Conservation (phyloP, 2,888 invertebrate genomes). For the Dolichopus griseipennis region DNA sequence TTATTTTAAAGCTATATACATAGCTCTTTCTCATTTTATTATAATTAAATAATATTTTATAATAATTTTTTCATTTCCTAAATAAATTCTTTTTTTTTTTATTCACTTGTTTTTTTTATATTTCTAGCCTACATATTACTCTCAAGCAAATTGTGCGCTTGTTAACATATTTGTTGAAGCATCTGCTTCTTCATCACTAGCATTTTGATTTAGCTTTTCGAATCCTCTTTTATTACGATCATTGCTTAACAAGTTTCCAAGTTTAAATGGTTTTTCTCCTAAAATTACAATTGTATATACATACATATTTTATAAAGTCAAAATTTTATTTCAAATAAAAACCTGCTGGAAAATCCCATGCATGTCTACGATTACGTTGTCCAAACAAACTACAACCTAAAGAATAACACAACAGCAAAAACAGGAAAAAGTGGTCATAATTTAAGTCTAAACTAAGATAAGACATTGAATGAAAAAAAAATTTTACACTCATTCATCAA, state of each 20-base stretch:
- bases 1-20: too few species aligned
- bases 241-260: constrained; percentile 50
- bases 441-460: too few species aligned
- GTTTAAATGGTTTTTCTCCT: constrained; percentile 47
- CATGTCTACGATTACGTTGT: constrained; percentile 41
- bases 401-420: constrained; percentile 12
- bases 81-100: neutral
- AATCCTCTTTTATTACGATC: constrained; percentile 50
- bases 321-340: constrained; percentile 43
- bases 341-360: constrained; percentile 44
- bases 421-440: neutral
- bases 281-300: constrained; percentile 18
- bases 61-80: too few species aligned
- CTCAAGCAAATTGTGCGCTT: constrained; percentile 34
- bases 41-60: too few species aligned
- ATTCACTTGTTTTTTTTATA: neutral
- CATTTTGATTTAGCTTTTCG: constrained; percentile 57
- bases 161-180: constrained; percentile 43
- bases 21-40: too few species aligned
- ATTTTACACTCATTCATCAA: too few species aligned
- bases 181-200: constrained; percentile 56
- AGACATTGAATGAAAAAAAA: too few species aligned
- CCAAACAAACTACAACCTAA: constrained; percentile 40
- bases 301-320: constrained; percentile 27
- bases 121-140: neutral